Evolutionary conservation across 2,113 vertebrate species (phyloP).

Genomic region (Eclectus roratus): DNA sequence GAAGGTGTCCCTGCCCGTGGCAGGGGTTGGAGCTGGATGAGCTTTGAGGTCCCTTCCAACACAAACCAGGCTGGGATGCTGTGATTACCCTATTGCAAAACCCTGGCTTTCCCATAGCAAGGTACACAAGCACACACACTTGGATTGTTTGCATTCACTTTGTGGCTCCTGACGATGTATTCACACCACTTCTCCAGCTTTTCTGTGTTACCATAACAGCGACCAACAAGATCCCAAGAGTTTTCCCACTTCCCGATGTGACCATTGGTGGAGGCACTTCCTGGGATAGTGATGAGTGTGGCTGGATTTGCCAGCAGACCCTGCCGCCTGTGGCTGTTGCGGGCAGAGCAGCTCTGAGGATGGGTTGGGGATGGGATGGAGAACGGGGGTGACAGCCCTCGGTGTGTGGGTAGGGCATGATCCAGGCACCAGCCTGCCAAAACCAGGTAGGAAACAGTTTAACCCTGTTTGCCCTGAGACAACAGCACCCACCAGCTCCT

Average conservation of each 20-base stretch:
- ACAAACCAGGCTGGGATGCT: not conserved
- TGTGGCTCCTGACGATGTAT: not conserved
- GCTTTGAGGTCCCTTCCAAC: not conserved
- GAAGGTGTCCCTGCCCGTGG: not conserved
- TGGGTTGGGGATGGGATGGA: not conserved
- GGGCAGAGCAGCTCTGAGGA: not conserved
- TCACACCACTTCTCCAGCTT: not conserved
- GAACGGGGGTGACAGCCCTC: not conserved
- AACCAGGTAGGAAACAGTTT: not conserved
- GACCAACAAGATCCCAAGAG: not conserved
- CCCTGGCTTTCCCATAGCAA: not conserved
- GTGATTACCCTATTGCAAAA: not conserved
- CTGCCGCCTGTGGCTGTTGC: not conserved
- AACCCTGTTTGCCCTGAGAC: not conserved
- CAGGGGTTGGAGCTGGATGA: not conserved
- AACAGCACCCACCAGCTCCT: not conserved
- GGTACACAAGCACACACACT: too few relatives aligned
- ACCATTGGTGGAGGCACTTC: not conserved
- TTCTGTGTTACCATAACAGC: not conserved
- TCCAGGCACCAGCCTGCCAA: not conserved
- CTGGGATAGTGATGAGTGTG: not conserved
- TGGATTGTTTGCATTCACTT: not conserved
- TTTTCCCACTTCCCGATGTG: not conserved
- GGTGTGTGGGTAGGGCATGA: not conserved
- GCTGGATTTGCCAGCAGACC: not conserved